Base-by-base conservation (phyloP, 2,888 invertebrate species). In the Drosophila neonasuta region DNA sequence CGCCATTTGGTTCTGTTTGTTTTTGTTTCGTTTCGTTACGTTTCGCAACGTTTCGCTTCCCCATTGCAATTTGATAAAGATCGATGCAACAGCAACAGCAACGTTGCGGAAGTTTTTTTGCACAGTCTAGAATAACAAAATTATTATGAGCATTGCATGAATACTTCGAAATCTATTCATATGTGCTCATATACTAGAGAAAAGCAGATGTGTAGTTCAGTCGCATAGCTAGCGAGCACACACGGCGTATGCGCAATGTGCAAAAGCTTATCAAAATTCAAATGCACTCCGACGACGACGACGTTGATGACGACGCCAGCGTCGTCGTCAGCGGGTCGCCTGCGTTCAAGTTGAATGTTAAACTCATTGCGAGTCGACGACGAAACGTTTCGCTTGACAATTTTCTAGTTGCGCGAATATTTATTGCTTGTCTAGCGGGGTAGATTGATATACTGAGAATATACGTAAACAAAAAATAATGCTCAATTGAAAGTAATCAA, bases 311-410 rank as follows among this genome's bases (percentile, higher is more conserved):
- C 32, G 29, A 17, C 46, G 58, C 20, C 41, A 41, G 1, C 30
- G 49, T 34, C 32, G 39, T 13, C 52, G 41, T 17, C 73, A 54
- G 74, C 77, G 80, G 82, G 78, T 85, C 80, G 85, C 63, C 60
- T 55, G 86, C 83, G 88, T 88, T 88, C 88, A 88, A 88, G 88
- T 88, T 88, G 88, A 88, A 88, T 88, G 88, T 73, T 85, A 80
- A 76, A 74, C 59, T 56, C 63, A 58, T 62, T 66, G 71, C 58
- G 29, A 50, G 58, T 41, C 65, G 36, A 56, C 61, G 45, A 58
- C 58, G 45, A 64, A 32, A 41, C 66, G 62, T 29, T 70, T 58
- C 46, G 36, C 62, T 69, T 69, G 76, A 75, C 56, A 66, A 50
- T 72, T 55, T 39, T 64, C 45, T 51, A 62, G 49, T 34, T 41